Evolutionary conservation across 2,888 invertebrate genomes (phyloP).

Genomic region (Salpingus planirostris): DNA sequence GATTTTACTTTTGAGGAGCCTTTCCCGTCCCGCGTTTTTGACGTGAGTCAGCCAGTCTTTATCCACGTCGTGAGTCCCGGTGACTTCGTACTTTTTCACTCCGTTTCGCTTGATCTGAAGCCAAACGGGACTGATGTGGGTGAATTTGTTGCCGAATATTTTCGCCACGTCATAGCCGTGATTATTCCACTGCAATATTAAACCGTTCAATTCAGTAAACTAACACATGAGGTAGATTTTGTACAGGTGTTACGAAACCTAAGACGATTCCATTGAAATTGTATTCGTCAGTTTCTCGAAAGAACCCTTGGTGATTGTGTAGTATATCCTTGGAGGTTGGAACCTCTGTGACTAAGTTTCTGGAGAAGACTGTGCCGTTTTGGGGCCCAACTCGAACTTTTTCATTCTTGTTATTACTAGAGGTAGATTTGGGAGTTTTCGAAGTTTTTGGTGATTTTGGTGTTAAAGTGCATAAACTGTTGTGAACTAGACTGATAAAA

Average conservation of each 20-base stretch:
- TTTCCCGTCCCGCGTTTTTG: slow-evolving; percentile 46
- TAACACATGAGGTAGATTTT: neutral
- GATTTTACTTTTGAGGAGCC: slow-evolving; percentile 54
- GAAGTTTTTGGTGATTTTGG: neutral
- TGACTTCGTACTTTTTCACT: slow-evolving; percentile 54
- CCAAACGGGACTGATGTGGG: slow-evolving; percentile 92
- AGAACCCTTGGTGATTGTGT: slow-evolving; percentile 66
- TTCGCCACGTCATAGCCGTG: slow-evolving; percentile 92
- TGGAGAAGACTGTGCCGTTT: slow-evolving; percentile 50
- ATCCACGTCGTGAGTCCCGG: slow-evolving; percentile 77
- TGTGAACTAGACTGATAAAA: too few relatives aligned
- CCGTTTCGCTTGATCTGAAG: slow-evolving; percentile 67
- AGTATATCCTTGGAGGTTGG: slow-evolving; percentile 66
- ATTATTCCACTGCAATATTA: slow-evolving; percentile 72
- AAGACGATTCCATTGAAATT: slow-evolving; percentile 68
- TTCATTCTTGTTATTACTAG: neutral
- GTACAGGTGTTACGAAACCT: slow-evolving; percentile 86
- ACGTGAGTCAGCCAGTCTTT: slow-evolving; percentile 73
- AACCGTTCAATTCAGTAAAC: neutral
- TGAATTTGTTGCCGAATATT: slow-evolving; percentile 79
- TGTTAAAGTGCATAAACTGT: too few relatives aligned
- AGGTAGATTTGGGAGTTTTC: neutral
- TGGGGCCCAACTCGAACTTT: slow-evolving; percentile 25
- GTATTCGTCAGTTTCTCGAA: slow-evolving; percentile 55
- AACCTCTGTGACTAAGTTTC: slow-evolving; percentile 59